Percentiles rank a stretch among this genome's conserved stretches.
Evolutionary conservation across 2,113 vertebrate species (phyloP).

Genomic region (Irena cyanogastra): DNA sequence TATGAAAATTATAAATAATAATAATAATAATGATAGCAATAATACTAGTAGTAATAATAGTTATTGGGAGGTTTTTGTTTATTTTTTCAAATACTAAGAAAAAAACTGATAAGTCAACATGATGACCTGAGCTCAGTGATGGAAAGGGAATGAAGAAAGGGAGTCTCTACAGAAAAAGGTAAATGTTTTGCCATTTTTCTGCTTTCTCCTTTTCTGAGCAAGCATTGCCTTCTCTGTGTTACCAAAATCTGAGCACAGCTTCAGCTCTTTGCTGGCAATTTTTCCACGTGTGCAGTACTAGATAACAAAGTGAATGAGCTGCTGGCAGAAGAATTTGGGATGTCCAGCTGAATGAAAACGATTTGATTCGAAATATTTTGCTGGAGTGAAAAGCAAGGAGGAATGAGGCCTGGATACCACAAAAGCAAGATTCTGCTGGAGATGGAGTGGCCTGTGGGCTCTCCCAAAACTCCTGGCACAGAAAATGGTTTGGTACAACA

Average conservation of each 20-base stretch:
- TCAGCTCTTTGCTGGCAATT: not conserved
- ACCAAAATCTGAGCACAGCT: not conserved
- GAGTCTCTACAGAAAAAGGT: not conserved
- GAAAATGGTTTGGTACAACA: not conserved
- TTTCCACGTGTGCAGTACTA: not conserved
- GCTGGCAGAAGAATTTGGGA: not conserved
- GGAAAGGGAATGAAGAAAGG: not conserved
- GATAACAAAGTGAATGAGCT: not conserved
- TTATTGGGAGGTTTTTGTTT: no score
- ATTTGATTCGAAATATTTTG: not conserved
- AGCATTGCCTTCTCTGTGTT: fast-evolving
- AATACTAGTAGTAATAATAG: not conserved
- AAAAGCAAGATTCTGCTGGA: not conserved
- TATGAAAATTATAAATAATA: no score
- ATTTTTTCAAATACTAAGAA: not conserved
- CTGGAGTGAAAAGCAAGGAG: not conserved
- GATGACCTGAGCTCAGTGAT: not conserved
- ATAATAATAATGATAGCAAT: not conserved
- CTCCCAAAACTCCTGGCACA: not conserved
- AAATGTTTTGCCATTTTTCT: not conserved
- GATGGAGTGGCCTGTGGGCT: not conserved
- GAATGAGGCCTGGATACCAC: not conserved
- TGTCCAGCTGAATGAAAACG: not conserved
- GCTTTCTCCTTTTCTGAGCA: not conserved
- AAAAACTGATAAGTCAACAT: fast-evolving